Evolutionary conservation across 2,888 invertebrate species (phyloP).

Genomic region (Scrobipalpa atriplicella): DNA sequence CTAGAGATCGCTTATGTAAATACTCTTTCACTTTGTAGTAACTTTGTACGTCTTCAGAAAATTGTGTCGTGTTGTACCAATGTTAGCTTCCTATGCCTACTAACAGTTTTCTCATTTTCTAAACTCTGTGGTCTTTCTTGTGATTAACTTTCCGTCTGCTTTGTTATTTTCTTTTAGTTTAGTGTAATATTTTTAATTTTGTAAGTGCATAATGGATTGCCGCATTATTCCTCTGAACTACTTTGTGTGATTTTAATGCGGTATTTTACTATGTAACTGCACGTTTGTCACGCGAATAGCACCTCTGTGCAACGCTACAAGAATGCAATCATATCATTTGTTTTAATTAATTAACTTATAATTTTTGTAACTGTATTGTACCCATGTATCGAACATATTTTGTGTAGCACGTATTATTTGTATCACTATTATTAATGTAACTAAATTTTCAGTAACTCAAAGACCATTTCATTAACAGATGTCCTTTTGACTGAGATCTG

Average conservation of each 20-base stretch:
- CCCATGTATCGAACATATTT: slow-evolving; percentile 58
- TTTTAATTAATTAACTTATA: slow-evolving; percentile 73
- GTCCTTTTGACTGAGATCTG: slow-evolving; percentile 49
- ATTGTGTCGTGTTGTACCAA: slow-evolving; percentile 6
- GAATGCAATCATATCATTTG: slow-evolving; percentile 83
- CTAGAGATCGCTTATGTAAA: slow-evolving; percentile 33
- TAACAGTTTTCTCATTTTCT: slow-evolving; percentile 39
- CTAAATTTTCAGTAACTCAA: slow-evolving; percentile 35
- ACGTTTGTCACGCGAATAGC: slow-evolving; percentile 60
- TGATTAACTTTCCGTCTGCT: slow-evolving; percentile 48
- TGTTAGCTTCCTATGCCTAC: slow-evolving; percentile 42
- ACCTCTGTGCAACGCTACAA: slow-evolving; percentile 71
- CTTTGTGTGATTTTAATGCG: slow-evolving; percentile 29
- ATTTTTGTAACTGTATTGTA: slow-evolving; percentile 64
- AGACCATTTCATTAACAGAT: slow-evolving; percentile 55
- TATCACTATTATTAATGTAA: slow-evolving; percentile 44
- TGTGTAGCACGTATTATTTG: slow-evolving; percentile 55
- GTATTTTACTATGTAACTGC: slow-evolving; percentile 46
- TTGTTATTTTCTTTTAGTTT: slow-evolving; percentile 64
- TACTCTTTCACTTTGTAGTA: slow-evolving; percentile 22
- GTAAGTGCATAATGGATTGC: slow-evolving; percentile 45
- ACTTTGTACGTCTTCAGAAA: slow-evolving; percentile 25
- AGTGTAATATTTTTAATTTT: slow-evolving; percentile 55
- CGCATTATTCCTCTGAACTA: slow-evolving; percentile 28
- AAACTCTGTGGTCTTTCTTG: slow-evolving; percentile 42